Evolutionary conservation across 2,888 invertebrate genomes (phyloP), one percentile per base, ranked within the genome.

Genomic region (Leptinotarsa peninsularis): DNA sequence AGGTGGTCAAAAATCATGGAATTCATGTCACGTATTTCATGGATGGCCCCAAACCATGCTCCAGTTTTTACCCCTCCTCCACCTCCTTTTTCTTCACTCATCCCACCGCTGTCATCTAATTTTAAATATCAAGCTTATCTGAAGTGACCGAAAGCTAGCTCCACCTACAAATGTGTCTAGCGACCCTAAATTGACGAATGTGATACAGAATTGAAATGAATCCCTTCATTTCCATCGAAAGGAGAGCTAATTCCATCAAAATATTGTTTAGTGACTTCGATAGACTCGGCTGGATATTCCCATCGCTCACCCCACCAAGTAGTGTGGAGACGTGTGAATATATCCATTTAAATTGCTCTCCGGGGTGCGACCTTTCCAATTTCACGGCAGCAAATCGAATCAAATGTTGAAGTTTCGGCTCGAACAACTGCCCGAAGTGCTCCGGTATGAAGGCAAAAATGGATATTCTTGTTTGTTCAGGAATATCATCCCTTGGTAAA

Each of bases 251-350:
- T 33, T n/a, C 10, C 52, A 52, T 52, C 5, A 54, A 54, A 54
- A 54, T 10, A 54, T 18, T 7, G n/a, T 54, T 54, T 18, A 7
- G 54, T 21, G 13, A 2, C 4, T 10, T 0, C 13, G 13, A 54
- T 54, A 18, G 54, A 18, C 18, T 54, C 1, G 0, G 54, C 18
- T 54, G 3, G 18, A 54, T 54, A 54, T 54, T 10, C 13, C 18
- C 18, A 18, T 54, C 54, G 10, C 18, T 18, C 54, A 21, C 18
- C 7, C 3, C 54, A 54, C 18, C 54, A 54, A 54, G 18, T 18
- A 54, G 18, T 18, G 54, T 54, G 18, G 54, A 54, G 54, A 54
- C 18, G 58, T 58, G 58, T 58, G 58, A 58, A 58, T 58, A 58
- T 21, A 23, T 58, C 58, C 21, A 21, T 58, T 14, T 21, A 13